These are phyloP conservation scores for Pleuronectes platessa DNA, from an alignment of 2,113 vertebrate genomes.

Conservation along the genomic window DNA sequence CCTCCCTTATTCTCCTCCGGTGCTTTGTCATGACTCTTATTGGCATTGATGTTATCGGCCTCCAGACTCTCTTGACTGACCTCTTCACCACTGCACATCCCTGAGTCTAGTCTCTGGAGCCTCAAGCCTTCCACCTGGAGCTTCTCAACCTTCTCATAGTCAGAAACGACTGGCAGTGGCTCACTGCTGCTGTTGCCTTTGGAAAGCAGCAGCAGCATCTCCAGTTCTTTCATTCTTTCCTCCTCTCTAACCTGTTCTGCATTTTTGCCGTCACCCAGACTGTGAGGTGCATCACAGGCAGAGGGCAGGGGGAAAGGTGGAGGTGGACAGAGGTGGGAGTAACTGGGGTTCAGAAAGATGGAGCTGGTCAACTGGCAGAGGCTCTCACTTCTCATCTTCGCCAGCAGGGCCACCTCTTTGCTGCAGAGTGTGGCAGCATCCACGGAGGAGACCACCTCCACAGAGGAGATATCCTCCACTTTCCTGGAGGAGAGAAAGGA, in stretches of 20 bases:
- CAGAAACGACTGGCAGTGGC: conserved; percentile 38
- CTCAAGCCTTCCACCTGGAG: conserved; percentile 15
- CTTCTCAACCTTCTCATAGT: conserved; percentile 63
- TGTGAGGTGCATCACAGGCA: conserved; percentile 39
- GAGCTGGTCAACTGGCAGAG: conserved; percentile 25
- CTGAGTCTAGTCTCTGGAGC: conserved; percentile 72
- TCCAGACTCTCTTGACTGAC: conserved; percentile 68
- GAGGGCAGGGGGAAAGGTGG: conserved; percentile 22
- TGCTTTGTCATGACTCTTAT: not conserved
- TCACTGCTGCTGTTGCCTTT: not conserved
- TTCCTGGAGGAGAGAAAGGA: conserved; percentile 30
- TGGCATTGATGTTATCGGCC: conserved; percentile 20
- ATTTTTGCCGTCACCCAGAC: not conserved
- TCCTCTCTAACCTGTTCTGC: not conserved
- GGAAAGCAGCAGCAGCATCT: conserved; percentile 16
- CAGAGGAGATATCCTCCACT: conserved; percentile 26
- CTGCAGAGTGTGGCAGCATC: not conserved
- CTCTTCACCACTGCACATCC: conserved; percentile 57
- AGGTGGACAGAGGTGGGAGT: conserved; percentile 48
- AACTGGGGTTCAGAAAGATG: conserved; percentile 73
- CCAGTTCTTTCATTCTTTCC: not conserved
- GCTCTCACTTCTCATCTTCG: not conserved
- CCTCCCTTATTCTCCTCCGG: not conserved
- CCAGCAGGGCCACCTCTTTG: not conserved
- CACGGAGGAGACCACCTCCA: conserved; percentile 44